Base-by-base conservation (phyloP, 37 sponge, comb jelly and placozoan species). In the Halisarca cf. caerulea region DNA sequence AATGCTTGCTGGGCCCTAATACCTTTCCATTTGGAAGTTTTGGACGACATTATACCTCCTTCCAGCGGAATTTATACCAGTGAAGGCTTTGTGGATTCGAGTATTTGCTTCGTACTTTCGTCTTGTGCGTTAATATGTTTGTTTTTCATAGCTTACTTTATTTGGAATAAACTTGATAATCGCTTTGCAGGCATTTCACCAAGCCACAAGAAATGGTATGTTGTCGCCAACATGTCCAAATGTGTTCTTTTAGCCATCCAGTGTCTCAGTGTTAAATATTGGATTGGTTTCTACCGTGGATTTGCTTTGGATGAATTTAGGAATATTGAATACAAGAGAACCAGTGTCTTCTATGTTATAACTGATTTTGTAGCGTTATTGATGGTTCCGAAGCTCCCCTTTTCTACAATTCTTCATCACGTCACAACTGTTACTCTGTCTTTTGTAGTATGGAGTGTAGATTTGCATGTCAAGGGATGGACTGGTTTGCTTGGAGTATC, bases 171-270 rank as follows among this genome's bases (percentile, higher is more conserved):
- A 8, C 5, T 92, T 28, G 83, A 92, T 80, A 55, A 70, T 7
- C 25, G 47, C 44, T 95, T 95, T 54, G 78, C 82, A 15, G 30
- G 69, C n/a, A 89, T 95, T 36, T 64, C 27, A n/a, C 95, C 95
- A 39, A 14, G 78, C 4, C 95, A 95, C 79, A 95, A 95, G 86
- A 89, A 95, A 62, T 87, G 92, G 90, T 95, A 95, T 72, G 92
- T 95, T 28, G 83, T 92, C 4, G 95, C 90, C 24, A 95, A 95
- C 78, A 24, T 95, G 25, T 81, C 83, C 42, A 95, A 95, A 72
- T 42, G 90, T 33, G 53, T 91, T 28, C 82, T 89, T 43, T 80
- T 95, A 28, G 90, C 64, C 15, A 8, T 70, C 21, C 44, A 86
- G 53, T 34, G 85, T 9, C 8, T 85, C 0, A 91, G 90, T 66